Base-by-base conservation (phyloP, 2,113 vertebrate genomes). In the Fregata magnificens region DNA sequence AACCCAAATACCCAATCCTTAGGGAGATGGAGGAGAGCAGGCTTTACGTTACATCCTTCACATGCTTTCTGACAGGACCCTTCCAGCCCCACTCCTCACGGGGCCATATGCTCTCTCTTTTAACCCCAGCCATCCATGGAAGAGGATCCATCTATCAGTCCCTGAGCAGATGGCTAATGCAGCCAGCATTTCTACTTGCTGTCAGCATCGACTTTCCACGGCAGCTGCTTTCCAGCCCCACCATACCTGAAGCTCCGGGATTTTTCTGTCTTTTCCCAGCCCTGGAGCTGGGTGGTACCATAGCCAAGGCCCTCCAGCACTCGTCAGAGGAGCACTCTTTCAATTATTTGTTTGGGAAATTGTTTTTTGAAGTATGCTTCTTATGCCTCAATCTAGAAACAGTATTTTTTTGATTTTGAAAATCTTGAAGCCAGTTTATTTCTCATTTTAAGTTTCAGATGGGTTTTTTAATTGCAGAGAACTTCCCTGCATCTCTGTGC, bases 391-490 rank as follows among this genome's bases (percentile, higher is more conserved):
- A 0, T 28, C 15, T 53, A 31, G 32, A 63, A 63, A 36, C 8
- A 16, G 5, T 19, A 26, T 25, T 58, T 21, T 36, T 5, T 2
- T 5, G 0, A 3, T 53, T 87, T 58, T 8, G 31, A 40, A 53
- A 42, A 26, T 21, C 8, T n/a, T 18, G 17, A 50, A 66, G 22
- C 14, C 10, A 14, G 11, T 24, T 70, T 22, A 18, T 6, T 2
- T n/a, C 55, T 34, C 4, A 26, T 21, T 19, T 67, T 9, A 11
- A 32, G 31, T 26, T 70, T 38, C 10, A 19, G 8, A 26, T 50
- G n/a, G 42, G 42, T 50, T 52, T 28, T 7, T 5, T 10, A 8
- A 4, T 31, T 16, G 2, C 0, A 18, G 14, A 38, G 4, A 7
- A 4, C 11, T 10, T 59, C 34, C 26, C 56, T 2, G 31, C 14